Evolutionary conservation across 2,113 vertebrate genomes (phyloP).

Genomic region (Stegostoma tigrinum): DNA sequence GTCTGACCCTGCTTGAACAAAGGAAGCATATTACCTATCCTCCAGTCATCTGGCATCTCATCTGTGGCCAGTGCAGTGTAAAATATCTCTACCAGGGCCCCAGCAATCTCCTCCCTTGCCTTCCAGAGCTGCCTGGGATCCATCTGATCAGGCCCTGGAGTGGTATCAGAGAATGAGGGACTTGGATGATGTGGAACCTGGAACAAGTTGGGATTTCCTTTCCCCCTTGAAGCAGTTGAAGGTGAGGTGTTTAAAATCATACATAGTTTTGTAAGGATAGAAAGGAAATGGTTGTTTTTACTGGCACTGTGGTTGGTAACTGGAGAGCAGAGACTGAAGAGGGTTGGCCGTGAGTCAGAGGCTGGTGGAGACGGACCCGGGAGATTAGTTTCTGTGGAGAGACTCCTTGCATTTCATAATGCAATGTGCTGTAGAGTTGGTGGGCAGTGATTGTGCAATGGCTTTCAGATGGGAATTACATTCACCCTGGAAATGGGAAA

Average conservation of each 20-base stretch:
- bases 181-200: not conserved
- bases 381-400: not conserved
- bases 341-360: not conserved
- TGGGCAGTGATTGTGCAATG: not conserved
- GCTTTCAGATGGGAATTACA: not conserved
- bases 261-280: not conserved
- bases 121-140: too few relatives aligned
- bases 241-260: not conserved
- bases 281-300: not conserved
- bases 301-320: not conserved
- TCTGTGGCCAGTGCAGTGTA: too few relatives aligned
- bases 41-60: too few relatives aligned
- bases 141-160: not conserved
- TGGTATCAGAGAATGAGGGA: not conserved
- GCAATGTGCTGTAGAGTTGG: not conserved
- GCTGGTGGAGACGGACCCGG: too few relatives aligned
- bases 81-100: too few relatives aligned
- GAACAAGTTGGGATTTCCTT: not conserved
- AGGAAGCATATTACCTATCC: too few relatives aligned
- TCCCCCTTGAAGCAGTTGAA: not conserved
- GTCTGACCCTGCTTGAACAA: too few relatives aligned
- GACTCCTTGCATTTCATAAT: not conserved
- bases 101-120: too few relatives aligned
- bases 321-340: not conserved
- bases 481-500: not conserved